A percentile compares a stretch with the other conserved stretches of the same genome.
Conservation (phyloP, 2,888 invertebrate species). For the Hoplodrina blanda region DNA sequence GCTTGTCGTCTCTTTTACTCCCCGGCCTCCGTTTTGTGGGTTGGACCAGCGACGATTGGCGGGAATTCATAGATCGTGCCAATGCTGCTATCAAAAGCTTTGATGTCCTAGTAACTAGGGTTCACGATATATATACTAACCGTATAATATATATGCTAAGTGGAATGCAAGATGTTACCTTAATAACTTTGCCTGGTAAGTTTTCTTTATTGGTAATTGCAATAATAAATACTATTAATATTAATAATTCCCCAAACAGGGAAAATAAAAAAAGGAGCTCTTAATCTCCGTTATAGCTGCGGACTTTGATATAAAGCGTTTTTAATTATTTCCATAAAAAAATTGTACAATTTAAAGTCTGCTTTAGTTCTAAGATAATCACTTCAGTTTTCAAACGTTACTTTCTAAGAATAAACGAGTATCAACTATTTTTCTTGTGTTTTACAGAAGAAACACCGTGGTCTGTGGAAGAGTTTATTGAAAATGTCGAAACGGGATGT, state of each 20-base stretch:
- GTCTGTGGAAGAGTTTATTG: conserved; percentile 96
- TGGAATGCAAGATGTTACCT: conserved; percentile 96
- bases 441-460: conserved; percentile 94
- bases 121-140: conserved; percentile 97
- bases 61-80: conserved; percentile 93
- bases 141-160: conserved; percentile 96
- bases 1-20: conserved; percentile 95
- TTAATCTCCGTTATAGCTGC: too few relatives aligned
- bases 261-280: too few relatives aligned
- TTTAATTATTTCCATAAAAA: too few relatives aligned
- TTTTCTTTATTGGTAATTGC: not conserved
- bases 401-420: not conserved
- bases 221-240: not conserved
- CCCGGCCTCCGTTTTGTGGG: conserved; percentile 95
- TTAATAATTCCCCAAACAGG: too few relatives aligned
- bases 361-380: too few relatives aligned
- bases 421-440: conserved; percentile 5
- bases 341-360: too few relatives aligned
- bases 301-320: too few relatives aligned
- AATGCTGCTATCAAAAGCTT: conserved; percentile 95
- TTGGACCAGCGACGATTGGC: conserved; percentile 97
- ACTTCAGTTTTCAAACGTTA: not conserved
- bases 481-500: conserved; percentile 95
- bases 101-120: conserved; percentile 93
- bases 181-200: conserved; percentile 94